These are phyloP conservation scores for Cheilosia impressa DNA, from an alignment of 2,888 invertebrate genomes.

Conservation along the genomic window DNA sequence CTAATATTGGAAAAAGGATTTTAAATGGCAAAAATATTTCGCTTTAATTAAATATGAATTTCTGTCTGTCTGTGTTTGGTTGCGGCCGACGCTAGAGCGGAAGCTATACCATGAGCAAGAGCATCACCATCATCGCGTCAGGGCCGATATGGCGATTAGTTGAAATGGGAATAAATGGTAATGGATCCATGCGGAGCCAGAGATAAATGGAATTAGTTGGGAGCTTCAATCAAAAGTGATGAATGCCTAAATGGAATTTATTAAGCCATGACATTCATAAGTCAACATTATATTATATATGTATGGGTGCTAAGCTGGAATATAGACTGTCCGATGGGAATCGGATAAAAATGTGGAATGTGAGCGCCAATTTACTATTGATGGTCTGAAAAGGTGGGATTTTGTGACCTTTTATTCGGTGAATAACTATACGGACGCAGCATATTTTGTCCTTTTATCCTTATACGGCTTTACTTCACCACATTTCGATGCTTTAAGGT, in stretches of 20 bases:
- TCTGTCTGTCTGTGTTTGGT: conserved; percentile 38
- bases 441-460: no score
- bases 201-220: conserved; percentile 34
- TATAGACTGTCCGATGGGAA: neutral
- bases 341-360: no score
- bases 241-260: conserved; percentile 20
- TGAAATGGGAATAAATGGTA: conserved; percentile 53
- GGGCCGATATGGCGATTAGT: conserved; percentile 24
- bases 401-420: no score
- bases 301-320: neutral
- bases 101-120: conserved; percentile 1
- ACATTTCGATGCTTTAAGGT: no score
- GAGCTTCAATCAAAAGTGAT: conserved; percentile 36
- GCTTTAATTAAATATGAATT: conserved; percentile 65
- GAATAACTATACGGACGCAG: no score
- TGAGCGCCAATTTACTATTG: no score
- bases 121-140: neutral
- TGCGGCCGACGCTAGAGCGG: conserved; percentile 3
- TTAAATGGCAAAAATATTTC: conserved; percentile 50
- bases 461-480: no score
- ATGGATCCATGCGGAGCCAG: conserved; percentile 30
- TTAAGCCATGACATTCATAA: conserved; percentile 28
- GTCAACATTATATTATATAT: neutral
- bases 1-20: conserved; percentile 39
- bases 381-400: no score